Evolutionary conservation across 2,797 vertebrate species (phyloP).

Genomic region (Poecilia velifera): DNA sequence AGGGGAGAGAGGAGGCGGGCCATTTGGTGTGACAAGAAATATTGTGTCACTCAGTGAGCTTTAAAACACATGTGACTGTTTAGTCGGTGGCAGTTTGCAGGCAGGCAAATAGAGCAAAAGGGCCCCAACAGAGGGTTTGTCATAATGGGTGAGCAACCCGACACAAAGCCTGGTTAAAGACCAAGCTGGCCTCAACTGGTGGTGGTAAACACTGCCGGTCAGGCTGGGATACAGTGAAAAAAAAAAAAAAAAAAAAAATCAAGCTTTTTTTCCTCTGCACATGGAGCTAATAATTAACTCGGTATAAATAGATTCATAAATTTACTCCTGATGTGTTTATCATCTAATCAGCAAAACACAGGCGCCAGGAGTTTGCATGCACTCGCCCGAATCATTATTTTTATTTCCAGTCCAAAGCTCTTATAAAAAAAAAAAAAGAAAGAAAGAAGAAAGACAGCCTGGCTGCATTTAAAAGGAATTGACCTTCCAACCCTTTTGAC

Average conservation of each 20-base stretch:
- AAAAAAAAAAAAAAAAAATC: constrained; percentile 33
- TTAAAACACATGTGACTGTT: constrained; percentile 79
- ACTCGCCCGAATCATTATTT: constrained; percentile 58
- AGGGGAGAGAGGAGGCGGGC: constrained; percentile 43
- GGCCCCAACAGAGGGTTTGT: constrained; percentile 74
- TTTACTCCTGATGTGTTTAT: constrained; percentile 50
- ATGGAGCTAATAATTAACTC: constrained; percentile 74
- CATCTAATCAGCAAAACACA: constrained; percentile 42
- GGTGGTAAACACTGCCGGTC: constrained; percentile 72
- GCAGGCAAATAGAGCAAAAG: constrained; percentile 75
- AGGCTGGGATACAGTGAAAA: constrained; percentile 60
- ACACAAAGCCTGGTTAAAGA: constrained; percentile 80
- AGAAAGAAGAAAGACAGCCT: constrained; percentile 7
- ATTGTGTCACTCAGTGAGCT: constrained; percentile 73
- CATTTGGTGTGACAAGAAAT: constrained; percentile 63
- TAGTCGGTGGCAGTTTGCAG: constrained; percentile 75
- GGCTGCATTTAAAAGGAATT: constrained; percentile 72
- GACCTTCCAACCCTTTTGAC: constrained; percentile 70
- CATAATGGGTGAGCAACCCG: constrained; percentile 76
- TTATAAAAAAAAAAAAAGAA: constrained; percentile 23
- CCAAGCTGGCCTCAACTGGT: constrained; percentile 71
- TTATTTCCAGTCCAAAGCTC: constrained; percentile 56
- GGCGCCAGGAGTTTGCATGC: constrained; percentile 22
- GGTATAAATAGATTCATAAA: constrained; percentile 59
- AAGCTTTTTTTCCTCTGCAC: constrained; percentile 34